Evolutionary conservation across 2,888 invertebrate genomes (phyloP).

Genomic region (Heliothis peltigera): DNA sequence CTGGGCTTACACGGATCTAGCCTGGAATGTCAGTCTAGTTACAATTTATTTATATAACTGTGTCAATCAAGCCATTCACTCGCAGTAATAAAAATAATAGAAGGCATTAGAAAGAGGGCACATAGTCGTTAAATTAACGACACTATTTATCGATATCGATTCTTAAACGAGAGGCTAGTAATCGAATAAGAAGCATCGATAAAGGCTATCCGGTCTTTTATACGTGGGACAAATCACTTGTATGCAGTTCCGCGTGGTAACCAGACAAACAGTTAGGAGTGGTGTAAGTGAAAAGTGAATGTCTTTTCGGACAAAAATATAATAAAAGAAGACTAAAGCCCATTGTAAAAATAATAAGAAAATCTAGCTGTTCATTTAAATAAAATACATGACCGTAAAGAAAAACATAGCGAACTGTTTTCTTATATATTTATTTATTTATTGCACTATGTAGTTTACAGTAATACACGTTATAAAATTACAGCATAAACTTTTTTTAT

Average conservation of each 20-base stretch:
- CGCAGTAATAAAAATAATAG: conserved; percentile 47
- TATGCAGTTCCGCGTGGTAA: conserved; percentile 50
- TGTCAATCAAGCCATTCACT: conserved; percentile 56
- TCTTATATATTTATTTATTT: too few species aligned
- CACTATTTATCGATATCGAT: conserved; percentile 31
- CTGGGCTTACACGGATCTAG: conserved; percentile 53
- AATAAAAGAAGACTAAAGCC: neutral
- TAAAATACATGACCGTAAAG: too few species aligned
- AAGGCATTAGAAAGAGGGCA: conserved; percentile 31
- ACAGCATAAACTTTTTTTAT: too few species aligned
- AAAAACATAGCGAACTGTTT: too few species aligned
- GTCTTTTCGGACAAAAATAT: neutral
- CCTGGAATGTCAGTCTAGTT: conserved; percentile 49
- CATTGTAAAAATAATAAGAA: too few species aligned
- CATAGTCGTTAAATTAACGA: conserved; percentile 51
- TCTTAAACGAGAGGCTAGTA: conserved; percentile 34
- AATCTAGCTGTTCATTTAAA: too few species aligned
- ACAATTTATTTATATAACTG: conserved; percentile 53
- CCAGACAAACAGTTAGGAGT: conserved; percentile 30
- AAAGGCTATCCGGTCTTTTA: conserved; percentile 37
- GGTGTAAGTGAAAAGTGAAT: conserved; percentile 16
- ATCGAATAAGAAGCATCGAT: conserved; percentile 34
- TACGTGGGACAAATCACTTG: conserved; percentile 24
- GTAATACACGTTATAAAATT: too few species aligned
- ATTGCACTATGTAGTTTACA: too few species aligned